These are phyloP conservation scores for Neelides folsomi DNA, from an alignment of 2,888 invertebrate genomes.

Conservation along the genomic window DNA sequence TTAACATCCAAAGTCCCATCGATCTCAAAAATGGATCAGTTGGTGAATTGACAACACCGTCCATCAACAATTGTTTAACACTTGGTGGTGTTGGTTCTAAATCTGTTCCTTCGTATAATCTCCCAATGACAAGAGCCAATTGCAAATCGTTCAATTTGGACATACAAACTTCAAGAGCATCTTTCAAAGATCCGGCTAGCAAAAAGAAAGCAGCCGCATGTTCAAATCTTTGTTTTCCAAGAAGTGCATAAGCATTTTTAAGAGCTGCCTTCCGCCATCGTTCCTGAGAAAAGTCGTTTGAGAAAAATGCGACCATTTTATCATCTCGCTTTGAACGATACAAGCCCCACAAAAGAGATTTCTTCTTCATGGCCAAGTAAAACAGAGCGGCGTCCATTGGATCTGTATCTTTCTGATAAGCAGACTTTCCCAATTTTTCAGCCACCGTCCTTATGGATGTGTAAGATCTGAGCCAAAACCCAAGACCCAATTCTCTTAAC, in stretches of 20 bases:
- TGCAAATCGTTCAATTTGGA: slow-evolving; percentile 90
- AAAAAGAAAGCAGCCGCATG: slow-evolving; percentile 98
- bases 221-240: slow-evolving; percentile 89
- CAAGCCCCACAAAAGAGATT: slow-evolving; percentile 87
- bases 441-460: slow-evolving; percentile 67
- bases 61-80: slow-evolving; percentile 60
- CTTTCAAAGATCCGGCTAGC: slow-evolving; percentile 80
- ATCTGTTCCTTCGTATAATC: slow-evolving; percentile 71
- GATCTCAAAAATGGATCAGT: slow-evolving; percentile 89
- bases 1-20: slow-evolving; percentile 93
- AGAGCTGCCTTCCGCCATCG: slow-evolving; percentile 94
- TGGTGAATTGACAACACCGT: slow-evolving; percentile 42
- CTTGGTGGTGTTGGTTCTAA: slow-evolving; percentile 53
- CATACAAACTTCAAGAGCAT: slow-evolving; percentile 85
- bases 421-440: slow-evolving; percentile 50
- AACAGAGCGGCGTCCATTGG: slow-evolving; percentile 95
- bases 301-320: slow-evolving; percentile 88
- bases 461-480: slow-evolving; percentile 89
- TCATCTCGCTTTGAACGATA: slow-evolving; percentile 77
- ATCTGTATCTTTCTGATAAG: slow-evolving; percentile 46
- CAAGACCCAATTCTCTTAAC: slow-evolving; percentile 78
- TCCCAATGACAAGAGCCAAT: slow-evolving; percentile 80
- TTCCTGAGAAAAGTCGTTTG: slow-evolving; percentile 83
- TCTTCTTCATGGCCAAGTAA: slow-evolving; percentile 96
- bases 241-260: slow-evolving; percentile 92